A percentile compares a stretch with the other conserved stretches of the same genome.
Evolutionary conservation across 2,113 vertebrate genomes (phyloP).

Genomic region (Ariopsis seemanni): DNA sequence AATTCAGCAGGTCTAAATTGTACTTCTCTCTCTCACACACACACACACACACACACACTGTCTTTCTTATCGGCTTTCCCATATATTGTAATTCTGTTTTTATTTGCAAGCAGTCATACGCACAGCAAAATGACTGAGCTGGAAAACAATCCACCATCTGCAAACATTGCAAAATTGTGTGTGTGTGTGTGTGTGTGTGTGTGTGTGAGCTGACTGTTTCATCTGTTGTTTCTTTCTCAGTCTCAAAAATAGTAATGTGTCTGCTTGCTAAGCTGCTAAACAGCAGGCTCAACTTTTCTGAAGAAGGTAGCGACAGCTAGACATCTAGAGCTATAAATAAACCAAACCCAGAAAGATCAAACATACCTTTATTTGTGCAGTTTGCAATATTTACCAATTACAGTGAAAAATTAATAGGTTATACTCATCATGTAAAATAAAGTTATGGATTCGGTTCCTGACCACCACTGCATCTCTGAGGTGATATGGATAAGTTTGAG

Average conservation of each 20-base stretch:
- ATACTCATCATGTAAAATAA: neutral
- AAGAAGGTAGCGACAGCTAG: neutral
- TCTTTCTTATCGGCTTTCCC: neutral
- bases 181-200: neutral
- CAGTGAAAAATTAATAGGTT: neutral
- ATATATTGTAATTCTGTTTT: slow-evolving; percentile 11
- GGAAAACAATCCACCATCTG: slow-evolving; percentile 9
- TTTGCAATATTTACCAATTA: neutral
- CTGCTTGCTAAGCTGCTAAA: neutral
- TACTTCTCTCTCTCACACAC: neutral
- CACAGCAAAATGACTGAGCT: neutral
- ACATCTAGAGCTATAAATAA: neutral
- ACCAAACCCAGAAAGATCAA: neutral
- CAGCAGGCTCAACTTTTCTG: neutral
- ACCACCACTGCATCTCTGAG: too few species aligned
- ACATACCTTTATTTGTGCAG: neutral
- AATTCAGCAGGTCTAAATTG: slow-evolving; percentile 40
- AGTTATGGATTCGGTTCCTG: neutral
- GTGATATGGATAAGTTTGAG: too few species aligned
- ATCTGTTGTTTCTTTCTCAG: neutral
- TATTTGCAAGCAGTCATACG: neutral
- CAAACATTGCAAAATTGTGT: neutral
- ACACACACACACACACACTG: neutral
- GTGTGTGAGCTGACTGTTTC: neutral
- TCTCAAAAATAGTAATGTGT: neutral